Base-by-base conservation (phyloP, 2,113 vertebrate species). In the Phaethon lepturus region DNA sequence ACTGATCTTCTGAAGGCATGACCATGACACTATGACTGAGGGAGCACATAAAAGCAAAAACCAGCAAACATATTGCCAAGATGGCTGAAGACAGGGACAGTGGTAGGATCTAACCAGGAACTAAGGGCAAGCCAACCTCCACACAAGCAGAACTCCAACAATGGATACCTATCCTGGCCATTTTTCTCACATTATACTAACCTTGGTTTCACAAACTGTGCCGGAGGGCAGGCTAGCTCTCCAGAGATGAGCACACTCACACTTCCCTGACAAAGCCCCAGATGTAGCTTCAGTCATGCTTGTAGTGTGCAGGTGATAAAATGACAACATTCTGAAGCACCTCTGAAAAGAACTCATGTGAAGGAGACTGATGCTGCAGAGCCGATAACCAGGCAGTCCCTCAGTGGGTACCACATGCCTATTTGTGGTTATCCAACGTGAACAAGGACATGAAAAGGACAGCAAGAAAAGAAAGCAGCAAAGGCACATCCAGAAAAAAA, bases 161-260 rank as follows among this genome's bases (percentile, higher is more conserved):
- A 50, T 0, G 0, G 75, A 59, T 26, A 88, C 9, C 44, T 23
- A 74, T 42, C 80, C 56, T 22, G 33, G 56, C 38, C 3, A 1
- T 52, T 89, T 72, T 89, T 52, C 68, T 77, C 68, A 42, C 25
- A 10, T 28, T 26, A 17, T 17, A 49, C 58, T 71, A 84, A 71
- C n/a, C 33, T 14, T 35, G n/a, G 38, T 77, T 86, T 87, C 69
- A 90, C 66, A 85, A 55, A 50, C 72, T 17, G 7, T 69, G 47
- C 94, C 2, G 2, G 13, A 84, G 28, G 44, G 40, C 87, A 95
- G 47, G 72, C 69, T 53, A 69, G 16, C 50, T 73, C 75, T 83
- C 35, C 42, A 55, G 77, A 84, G 69, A 47, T 25, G 17, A 93
- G 88, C 81, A 75, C 3, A 4, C 24, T 91, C 17, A n/a, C 13